These are phyloP conservation scores for Camponotus fellah DNA, from an alignment of 2,888 invertebrate species.

Conservation along the genomic window DNA sequence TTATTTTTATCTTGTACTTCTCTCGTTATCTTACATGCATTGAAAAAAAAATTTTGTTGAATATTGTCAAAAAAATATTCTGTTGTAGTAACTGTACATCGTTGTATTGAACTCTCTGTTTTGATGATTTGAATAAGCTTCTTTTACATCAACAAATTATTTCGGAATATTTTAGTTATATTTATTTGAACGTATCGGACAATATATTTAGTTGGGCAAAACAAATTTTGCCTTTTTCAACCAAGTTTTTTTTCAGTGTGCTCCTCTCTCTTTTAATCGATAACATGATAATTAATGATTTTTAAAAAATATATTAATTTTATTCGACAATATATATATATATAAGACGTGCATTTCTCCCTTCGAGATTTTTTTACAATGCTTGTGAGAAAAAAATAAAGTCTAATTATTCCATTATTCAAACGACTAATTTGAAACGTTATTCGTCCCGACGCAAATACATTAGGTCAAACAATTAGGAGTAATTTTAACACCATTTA, in stretches of 20 bases:
- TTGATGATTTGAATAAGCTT: too few species aligned
- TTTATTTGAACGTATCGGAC: too few species aligned
- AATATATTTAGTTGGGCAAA: too few species aligned
- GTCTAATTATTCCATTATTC: conserved; percentile 14
- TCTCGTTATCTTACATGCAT: too few species aligned
- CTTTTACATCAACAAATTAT: too few species aligned
- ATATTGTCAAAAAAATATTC: too few species aligned
- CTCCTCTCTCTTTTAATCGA: background rate
- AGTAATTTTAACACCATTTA: conserved; percentile 25
- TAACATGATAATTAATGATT: background rate
- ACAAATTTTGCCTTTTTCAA: too few species aligned
- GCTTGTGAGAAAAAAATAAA: background rate
- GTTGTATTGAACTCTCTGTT: too few species aligned
- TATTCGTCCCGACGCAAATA: conserved; percentile 1
- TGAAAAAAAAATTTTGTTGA: too few species aligned
- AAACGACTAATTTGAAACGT: conserved; percentile 29
- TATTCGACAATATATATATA: conserved; percentile 2
- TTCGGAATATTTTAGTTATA: too few species aligned
- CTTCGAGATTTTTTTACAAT: background rate
- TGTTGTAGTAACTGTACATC: too few species aligned
- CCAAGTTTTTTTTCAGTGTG: too few species aligned
- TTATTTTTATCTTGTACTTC: background rate
- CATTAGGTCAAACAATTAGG: background rate
- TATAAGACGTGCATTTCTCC: background rate
- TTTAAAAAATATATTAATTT: background rate